Evolutionary conservation across 1,140 invertebrate genomes (phyloP), one percentile per base, ranked within the genome.

Genomic region (Polyergus mexicanus): DNA sequence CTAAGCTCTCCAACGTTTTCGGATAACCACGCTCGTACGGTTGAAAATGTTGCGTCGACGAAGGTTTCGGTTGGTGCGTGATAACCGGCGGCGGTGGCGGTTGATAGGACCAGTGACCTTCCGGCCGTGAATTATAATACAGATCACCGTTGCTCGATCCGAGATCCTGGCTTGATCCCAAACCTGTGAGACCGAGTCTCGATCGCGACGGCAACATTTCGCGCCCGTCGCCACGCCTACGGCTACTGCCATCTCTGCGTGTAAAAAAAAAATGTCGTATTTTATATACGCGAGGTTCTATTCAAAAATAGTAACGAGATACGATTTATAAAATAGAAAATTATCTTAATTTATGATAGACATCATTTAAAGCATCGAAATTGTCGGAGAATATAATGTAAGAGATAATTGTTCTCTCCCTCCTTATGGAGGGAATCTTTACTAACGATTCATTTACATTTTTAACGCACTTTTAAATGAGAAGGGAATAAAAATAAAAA

Each of bases 1-100:
- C 98, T 3, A 98, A 95, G 91, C 98, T 98, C 93, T 98, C 98
- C 69, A 98, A 93, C 0, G 98, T 98, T 92, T 98, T 98, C n/a
- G 98, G 98, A 94, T 98, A 98, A 22, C 97, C 97, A 44, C 98
- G 96, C 91, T 98, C 98, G 90, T 96, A 96, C 0, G 96, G 96
- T 85, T 98, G 97, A 93, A 98, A 98, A 91, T 98, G 97, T 60
- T 98, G 97, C 63, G 97, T 96, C 35, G 95, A 94, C 1, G 97
- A 96, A 60, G 96, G 94, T 92, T 98, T 98, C 0, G 98, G 98
- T 92, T 98, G 98, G 92, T 98, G 98, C 1, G 98, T 98, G 77
- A 98, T 98, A 5, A 98, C 98, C 2, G 97, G 97, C 2, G 97
- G 96, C 1, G 97, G 97, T 0, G 98, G 98, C 13, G 97, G 97